Conservation (phyloP, 2,888 invertebrate genomes). For the Nephrocerus scutellatus region DNA sequence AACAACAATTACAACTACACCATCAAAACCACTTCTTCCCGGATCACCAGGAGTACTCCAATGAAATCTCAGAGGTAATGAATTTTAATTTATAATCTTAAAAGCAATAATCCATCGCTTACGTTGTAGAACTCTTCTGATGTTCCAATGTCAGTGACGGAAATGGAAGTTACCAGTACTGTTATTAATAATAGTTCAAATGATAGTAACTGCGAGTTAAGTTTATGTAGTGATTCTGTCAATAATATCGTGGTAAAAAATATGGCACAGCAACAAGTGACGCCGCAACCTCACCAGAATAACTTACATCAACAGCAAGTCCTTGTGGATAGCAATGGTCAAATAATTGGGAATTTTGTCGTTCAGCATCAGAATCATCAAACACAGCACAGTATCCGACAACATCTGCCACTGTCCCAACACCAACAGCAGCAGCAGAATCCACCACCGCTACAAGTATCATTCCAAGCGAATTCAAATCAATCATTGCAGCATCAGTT, state of each 20-base stretch:
- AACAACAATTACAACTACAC: conserved; percentile 22
- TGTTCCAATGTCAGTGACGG: conserved; percentile 55
- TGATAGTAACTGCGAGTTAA: conserved; percentile 40
- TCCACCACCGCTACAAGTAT: conserved; percentile 30
- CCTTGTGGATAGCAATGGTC: conserved; percentile 43
- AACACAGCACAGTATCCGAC: conserved; percentile 23
- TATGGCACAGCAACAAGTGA: conserved; percentile 1
- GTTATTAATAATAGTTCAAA: conserved; percentile 46
- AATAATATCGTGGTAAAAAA: conserved; percentile 24
- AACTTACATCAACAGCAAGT: conserved; percentile 32
- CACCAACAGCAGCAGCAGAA: conserved; percentile 16
- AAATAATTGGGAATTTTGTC: conserved; percentile 43
- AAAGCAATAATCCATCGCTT: too few relatives aligned
- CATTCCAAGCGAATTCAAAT: conserved; percentile 25
- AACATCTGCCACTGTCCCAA: conserved; percentile 13
- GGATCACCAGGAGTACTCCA: conserved; percentile 30
- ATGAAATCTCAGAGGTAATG: conserved; percentile 26
- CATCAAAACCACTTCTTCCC: conserved; percentile 16
- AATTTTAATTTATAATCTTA: too few relatives aligned
- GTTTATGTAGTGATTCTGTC: conserved; percentile 33
- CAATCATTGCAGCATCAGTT: conserved; percentile 19
- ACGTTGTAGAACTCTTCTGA: conserved; percentile 46
- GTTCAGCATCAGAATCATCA: conserved; percentile 28
- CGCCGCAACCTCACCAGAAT: conserved; percentile 21
- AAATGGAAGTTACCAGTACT: conserved; percentile 56